These are phyloP conservation scores for Drosophila navojoa DNA, from an alignment of 1,140 invertebrate species.

Conservation along the genomic window DNA sequence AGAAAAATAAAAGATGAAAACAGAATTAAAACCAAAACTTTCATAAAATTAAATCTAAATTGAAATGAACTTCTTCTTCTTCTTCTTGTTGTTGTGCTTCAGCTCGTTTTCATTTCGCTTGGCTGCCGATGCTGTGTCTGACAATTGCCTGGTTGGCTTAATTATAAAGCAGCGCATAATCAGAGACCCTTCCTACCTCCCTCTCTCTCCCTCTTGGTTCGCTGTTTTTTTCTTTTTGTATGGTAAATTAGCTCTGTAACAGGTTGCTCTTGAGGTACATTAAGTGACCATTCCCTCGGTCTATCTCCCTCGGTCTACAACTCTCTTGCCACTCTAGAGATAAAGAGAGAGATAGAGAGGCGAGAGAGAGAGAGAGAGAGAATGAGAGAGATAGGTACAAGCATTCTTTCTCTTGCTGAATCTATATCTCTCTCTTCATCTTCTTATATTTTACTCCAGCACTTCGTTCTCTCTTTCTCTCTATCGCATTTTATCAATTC, in stretches of 20 bases:
- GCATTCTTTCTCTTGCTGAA: neutral
- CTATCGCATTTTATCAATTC: no score
- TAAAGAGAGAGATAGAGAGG: no score
- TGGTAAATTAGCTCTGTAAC: neutral
- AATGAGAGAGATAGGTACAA: no score
- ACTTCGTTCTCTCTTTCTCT: neutral
- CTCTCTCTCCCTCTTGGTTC: neutral
- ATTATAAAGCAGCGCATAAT: slow-evolving; percentile 16
- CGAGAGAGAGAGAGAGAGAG: no score
- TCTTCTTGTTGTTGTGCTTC: slow-evolving; percentile 1
- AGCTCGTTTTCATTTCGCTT: neutral
- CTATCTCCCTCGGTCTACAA: neutral
- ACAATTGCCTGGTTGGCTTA: slow-evolving; percentile 14
- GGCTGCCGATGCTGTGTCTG: slow-evolving; percentile 3
- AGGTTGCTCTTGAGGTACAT: neutral
- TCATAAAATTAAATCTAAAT: slow-evolving; percentile 38
- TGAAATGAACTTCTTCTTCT: slow-evolving; percentile 39
- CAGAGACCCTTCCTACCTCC: neutral
- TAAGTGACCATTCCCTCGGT: no score
- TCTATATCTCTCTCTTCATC: neutral
- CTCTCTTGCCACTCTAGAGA: neutral
- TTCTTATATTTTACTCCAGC: no score
- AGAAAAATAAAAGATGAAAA: neutral
- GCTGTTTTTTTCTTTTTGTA: neutral
- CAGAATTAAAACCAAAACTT: slow-evolving; percentile 12